Conservation (phyloP, 1,140 invertebrate genomes). For the Pectinophora gossypiella region DNA sequence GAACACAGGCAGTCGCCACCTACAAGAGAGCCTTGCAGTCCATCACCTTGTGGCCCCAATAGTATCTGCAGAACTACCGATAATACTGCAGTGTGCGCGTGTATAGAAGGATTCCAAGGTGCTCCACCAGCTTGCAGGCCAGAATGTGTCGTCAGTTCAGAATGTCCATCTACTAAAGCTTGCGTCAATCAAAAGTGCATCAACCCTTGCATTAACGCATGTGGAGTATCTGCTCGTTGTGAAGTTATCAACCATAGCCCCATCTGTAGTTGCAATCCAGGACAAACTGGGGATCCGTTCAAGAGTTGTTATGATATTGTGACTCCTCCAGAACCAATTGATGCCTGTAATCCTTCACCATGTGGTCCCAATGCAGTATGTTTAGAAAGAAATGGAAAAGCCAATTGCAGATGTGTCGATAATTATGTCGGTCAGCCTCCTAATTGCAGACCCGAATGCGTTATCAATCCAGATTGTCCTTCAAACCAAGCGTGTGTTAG, state of each 20-base stretch:
- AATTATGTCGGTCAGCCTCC: slow-evolving; percentile 88
- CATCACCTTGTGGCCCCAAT: slow-evolving; percentile 86
- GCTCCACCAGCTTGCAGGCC: slow-evolving; percentile 86
- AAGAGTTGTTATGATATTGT: slow-evolving; percentile 80
- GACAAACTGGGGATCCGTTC: slow-evolving; percentile 90
- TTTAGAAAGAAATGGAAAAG: slow-evolving; percentile 81
- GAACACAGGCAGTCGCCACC: slow-evolving; percentile 49
- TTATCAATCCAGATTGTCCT: slow-evolving; percentile 87
- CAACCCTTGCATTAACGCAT: slow-evolving; percentile 89
- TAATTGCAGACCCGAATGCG: slow-evolving; percentile 87
- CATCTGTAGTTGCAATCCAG: slow-evolving; percentile 86
- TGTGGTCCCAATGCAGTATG: slow-evolving; percentile 83
- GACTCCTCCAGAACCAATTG: slow-evolving; percentile 53
- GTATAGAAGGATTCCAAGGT: slow-evolving; percentile 84
- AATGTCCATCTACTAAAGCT: slow-evolving; percentile 86
- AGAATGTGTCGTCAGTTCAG: slow-evolving; percentile 88
- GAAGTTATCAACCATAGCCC: slow-evolving; percentile 91
- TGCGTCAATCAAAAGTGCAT: slow-evolving; percentile 91
- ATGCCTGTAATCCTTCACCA: slow-evolving; percentile 81
- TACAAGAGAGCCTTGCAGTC: slow-evolving; percentile 80
- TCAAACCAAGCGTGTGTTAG: slow-evolving; percentile 85
- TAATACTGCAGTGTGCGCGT: slow-evolving; percentile 86
- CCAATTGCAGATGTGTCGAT: slow-evolving; percentile 84
- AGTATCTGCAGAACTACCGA: slow-evolving; percentile 83
- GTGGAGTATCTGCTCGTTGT: slow-evolving; percentile 88